These are phyloP conservation scores for Drosophila athabasca DNA, from an alignment of 1,140 invertebrate genomes.

Conservation along the genomic window DNA sequence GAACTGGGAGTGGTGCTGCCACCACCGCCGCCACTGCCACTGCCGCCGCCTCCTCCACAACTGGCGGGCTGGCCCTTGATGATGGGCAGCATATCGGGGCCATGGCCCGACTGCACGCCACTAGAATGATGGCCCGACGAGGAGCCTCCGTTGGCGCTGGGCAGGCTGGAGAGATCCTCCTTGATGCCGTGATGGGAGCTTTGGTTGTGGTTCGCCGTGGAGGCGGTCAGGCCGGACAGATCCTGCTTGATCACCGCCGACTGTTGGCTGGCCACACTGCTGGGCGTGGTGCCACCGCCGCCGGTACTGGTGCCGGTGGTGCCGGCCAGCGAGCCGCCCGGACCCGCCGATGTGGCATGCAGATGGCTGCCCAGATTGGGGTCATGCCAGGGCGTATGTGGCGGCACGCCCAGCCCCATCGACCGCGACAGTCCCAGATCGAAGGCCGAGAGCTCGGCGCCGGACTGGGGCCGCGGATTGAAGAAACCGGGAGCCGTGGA, in stretches of 20 bases:
- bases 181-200: conserved; percentile 78
- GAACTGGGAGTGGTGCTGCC: conserved; percentile 89
- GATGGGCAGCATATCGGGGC: conserved; percentile 83
- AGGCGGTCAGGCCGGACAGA: conserved; percentile 59
- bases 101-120: conserved; percentile 75
- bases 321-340: conserved; percentile 75
- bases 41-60: conserved; percentile 65
- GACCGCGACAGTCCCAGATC: conserved; percentile 87
- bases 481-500: conserved; percentile 84
- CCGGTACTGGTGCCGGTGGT: conserved; percentile 82
- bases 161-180: conserved; percentile 83
- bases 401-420: conserved; percentile 89
- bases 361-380: conserved; percentile 83
- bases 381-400: conserved; percentile 88
- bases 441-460: conserved; percentile 84
- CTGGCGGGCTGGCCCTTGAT: conserved; percentile 77
- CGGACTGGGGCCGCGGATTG: conserved; percentile 80
- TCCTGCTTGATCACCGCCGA: conserved; percentile 81
- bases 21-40: conserved; percentile 67
- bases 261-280: conserved; percentile 80
- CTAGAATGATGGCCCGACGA: conserved; percentile 76
- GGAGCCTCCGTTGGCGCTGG: conserved; percentile 77
- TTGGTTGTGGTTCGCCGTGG: conserved; percentile 68
- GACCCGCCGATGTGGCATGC: conserved; percentile 78
- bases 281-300: conserved; percentile 78